Evolutionary conservation across 2,113 vertebrate species (phyloP).

Genomic region (Marmota monax): DNA sequence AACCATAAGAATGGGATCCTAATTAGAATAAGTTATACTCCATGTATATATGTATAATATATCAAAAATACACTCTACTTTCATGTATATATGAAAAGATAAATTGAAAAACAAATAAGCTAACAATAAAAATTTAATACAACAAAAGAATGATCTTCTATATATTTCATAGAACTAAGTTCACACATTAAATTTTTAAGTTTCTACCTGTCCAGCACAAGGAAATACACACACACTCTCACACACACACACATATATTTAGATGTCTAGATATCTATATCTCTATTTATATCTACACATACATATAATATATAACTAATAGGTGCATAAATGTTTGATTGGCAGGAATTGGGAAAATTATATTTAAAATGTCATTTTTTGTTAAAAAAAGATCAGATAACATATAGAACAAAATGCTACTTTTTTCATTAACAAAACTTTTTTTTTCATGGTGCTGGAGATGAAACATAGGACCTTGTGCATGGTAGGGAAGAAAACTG

Average conservation of each 20-base stretch:
- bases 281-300: too few species aligned
- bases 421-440: background rate
- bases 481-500: background rate
- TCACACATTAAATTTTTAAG: background rate
- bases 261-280: too few species aligned
- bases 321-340: background rate
- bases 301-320: background rate
- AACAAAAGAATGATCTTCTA: background rate
- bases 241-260: too few species aligned
- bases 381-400: constrained; percentile 22
- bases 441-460: too few species aligned
- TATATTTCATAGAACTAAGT: background rate
- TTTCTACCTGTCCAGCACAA: background rate
- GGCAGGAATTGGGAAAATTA: background rate
- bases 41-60: too few species aligned
- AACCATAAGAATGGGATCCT: too few species aligned
- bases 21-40: too few species aligned
- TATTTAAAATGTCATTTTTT: background rate
- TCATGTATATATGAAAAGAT: too few species aligned
- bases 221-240: too few species aligned
- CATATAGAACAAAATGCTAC: background rate
- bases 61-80: too few species aligned
- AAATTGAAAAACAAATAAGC: too few species aligned
- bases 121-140: too few species aligned
- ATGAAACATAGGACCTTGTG: background rate